Evolutionary conservation across 2,113 vertebrate genomes (phyloP).

Genomic region (Gobio gobio): DNA sequence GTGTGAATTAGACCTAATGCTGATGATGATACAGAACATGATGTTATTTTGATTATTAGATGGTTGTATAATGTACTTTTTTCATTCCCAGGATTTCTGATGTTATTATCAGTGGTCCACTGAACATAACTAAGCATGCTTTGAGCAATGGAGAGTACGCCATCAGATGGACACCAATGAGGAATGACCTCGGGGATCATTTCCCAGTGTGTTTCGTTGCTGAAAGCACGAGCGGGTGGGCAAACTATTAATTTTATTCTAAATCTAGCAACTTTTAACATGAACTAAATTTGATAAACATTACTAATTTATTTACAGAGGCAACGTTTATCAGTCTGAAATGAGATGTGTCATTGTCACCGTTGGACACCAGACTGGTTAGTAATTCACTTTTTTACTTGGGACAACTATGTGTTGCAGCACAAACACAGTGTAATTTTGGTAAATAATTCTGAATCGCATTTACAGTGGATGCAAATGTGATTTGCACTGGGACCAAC

Average conservation of each 20-base stretch:
- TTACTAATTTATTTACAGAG: not conserved
- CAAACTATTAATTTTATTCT: not conserved
- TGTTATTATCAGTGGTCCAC: slow-evolving; percentile 63
- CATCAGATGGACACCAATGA: slow-evolving; percentile 64
- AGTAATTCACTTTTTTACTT: not conserved
- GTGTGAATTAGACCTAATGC: not conserved
- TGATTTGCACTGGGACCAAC: slow-evolving; percentile 9
- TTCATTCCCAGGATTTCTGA: slow-evolving; percentile 46
- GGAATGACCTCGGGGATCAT: slow-evolving; percentile 44
- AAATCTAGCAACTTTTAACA: not conserved
- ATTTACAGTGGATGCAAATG: slow-evolving; percentile 26
- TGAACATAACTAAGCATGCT: slow-evolving; percentile 48
- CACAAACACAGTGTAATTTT: not conserved
- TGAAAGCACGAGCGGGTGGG: slow-evolving; percentile 42
- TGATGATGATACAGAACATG: not conserved
- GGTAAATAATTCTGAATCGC: not conserved
- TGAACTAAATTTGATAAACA: not conserved
- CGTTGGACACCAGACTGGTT: slow-evolving; percentile 34
- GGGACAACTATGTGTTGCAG: not conserved
- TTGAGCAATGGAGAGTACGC: slow-evolving; percentile 22
- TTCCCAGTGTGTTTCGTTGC: slow-evolving; percentile 58
- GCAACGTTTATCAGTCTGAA: slow-evolving; percentile 52
- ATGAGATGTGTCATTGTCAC: slow-evolving; percentile 54
- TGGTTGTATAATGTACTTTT: not conserved
- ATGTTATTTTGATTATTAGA: not conserved